phyloP scores from a whole-genome alignment of 2,888 invertebrate species.

The Drosophila borborema region DNA sequence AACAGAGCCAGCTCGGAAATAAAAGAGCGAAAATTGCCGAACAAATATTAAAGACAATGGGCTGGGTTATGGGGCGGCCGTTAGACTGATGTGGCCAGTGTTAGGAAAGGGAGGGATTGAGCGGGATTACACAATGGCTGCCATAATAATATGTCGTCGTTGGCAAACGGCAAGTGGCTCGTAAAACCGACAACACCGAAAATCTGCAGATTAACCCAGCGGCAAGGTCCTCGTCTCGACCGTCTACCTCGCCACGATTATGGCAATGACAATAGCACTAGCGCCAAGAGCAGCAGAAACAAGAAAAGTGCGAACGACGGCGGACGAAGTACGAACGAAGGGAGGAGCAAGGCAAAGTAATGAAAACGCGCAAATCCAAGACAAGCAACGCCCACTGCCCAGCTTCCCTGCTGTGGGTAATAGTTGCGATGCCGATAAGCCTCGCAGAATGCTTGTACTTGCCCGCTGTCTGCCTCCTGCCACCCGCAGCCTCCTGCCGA shows the following conservation, averaged over 20 bases:
- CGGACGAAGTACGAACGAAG: conserved; percentile 19
- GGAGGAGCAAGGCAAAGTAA: conserved; percentile 45
- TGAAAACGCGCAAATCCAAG: conserved; percentile 72
- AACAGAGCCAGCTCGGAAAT: conserved; percentile 47
- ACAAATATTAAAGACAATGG: conserved; percentile 75
- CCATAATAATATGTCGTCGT: conserved; percentile 71
- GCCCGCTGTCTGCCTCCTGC: neutral
- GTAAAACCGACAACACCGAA: conserved; percentile 79
- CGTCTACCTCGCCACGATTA: conserved; percentile 46
- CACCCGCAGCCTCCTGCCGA: neutral
- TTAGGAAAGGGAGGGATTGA: conserved; percentile 18
- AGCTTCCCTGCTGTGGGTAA: conserved; percentile 53
- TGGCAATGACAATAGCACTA: conserved; percentile 76
- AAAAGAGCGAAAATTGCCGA: conserved; percentile 67
- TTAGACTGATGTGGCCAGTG: conserved; percentile 15
- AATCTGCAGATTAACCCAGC: conserved; percentile 77
- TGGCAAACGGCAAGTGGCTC: conserved; percentile 76
- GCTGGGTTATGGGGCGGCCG: neutral
- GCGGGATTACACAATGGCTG: conserved; percentile 70
- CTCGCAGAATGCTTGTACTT: conserved; percentile 30
- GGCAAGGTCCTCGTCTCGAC: conserved; percentile 34
- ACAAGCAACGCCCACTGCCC: conserved; percentile 36
- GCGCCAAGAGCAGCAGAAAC: conserved; percentile 27
- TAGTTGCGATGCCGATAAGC: conserved; percentile 68
- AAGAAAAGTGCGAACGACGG: neutral